Base-by-base conservation (phyloP, 2,113 vertebrate species). In the Fregetta grallaria region DNA sequence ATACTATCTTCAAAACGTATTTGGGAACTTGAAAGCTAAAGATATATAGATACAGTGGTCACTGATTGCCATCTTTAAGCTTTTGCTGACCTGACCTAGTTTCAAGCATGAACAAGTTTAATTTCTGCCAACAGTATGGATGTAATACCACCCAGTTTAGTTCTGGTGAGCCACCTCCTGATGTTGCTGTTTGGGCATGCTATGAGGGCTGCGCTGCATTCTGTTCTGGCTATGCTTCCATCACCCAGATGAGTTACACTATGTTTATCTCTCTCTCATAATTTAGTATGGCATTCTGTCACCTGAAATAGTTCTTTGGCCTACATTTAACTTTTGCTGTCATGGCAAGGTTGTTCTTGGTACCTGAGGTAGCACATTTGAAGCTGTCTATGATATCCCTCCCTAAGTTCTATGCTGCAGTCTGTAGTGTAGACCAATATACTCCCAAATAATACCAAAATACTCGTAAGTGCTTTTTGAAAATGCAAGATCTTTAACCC, bases 201-300 rank as follows among this genome's bases (percentile, higher is more conserved):
- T 56, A 0, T 7, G 26, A 53, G 7, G 26, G 6, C 10, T 77
- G 7, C 6, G 3, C 13, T 59, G 38, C 0, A 0, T 38, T 82
- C 15, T 18, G 2, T 76, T 86, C 23, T 36, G 23, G 3, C 22
- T 79, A 27, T 49, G 21, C 11, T 89, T 44, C 36, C 45, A 61
- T 8, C 17, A 76, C 7, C 1, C 16, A 45, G 4, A 50, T 26
- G 7, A 70, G 25, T 58, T 77, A 58, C 17, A 32, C 4, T 47
- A 17, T 1, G 1, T 66, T 73, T 94, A 30, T 9, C 20, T 32
- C 5, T 36, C 25, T 70, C 59, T 49, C 29, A 62, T 77, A 74
- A 74, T 63, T 68, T 67, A 36, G 9, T 67, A 42, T 27, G 7
- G 2, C 17, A 63, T 91, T 80, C 68, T 76, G 40, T 81, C 45